Base-by-base conservation (phyloP, 2,888 invertebrate species). In the Podotricha telesiphe region DNA sequence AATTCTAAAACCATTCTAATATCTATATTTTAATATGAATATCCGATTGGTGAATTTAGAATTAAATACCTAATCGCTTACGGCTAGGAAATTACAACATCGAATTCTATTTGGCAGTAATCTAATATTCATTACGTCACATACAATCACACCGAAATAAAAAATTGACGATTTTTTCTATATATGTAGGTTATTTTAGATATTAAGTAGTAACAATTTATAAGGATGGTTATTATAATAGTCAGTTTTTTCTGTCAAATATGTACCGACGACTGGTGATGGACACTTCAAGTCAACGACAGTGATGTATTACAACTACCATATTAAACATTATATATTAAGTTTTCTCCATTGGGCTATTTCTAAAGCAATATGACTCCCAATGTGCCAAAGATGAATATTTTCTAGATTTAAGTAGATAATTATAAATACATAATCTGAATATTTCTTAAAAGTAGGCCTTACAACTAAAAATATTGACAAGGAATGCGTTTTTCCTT, bases 61-160 rank as follows among this genome's bases (percentile, higher is more conserved):
- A 76, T 78, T 77, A 81, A 71, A 80, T 83, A 82, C 80, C 80
- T 79, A 80, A 79, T 84, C 80, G 77, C 87, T 88, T 89, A 89
- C 79, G 79, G 80, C 88, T 89, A 88, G 82, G 86, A 84, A 87
- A 86, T 86, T 87, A 89, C 86, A 88, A 91, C 89, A 91, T 82
- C 84, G 85, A 89, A 81, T 84, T 81, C 85, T 90, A 90, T 92
- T 91, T 91, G 91, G 91, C 92, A 92, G 91, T 92, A 85, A 88
- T 82, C 88, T 89, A 90, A 88, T 79, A 84, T 82, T 82, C 82
- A 84, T 85, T 82, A 80, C 78, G 81, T 75, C 53, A 74, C 71
- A 72, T 70, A 80, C 62, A 67, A 19, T 79, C 79, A 80, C 80
- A 79, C 76, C 79, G 85, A 88, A 87, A 80, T 75, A 45, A 85